Evolutionary conservation across 2,113 vertebrate genomes (phyloP), one percentile per base, ranked within the genome.

Genomic region (Orthonyx spaldingii): DNA sequence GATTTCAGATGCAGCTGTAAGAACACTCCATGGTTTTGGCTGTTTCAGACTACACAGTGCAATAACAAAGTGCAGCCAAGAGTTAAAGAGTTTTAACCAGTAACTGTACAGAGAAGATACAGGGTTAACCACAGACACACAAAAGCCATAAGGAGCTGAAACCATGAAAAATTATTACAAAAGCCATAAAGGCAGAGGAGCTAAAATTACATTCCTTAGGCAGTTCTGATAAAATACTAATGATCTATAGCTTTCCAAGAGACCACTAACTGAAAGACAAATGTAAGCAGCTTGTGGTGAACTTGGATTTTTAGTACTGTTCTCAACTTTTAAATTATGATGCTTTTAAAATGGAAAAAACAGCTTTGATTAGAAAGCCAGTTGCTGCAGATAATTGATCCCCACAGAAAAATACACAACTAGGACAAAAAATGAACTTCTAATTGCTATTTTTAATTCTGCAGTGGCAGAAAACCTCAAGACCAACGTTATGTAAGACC

Each of bases 381-480:
- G 50, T 86, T 74, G n/a, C 66, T 77, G 63, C 75, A 90, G 41
- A 72, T 92, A 93, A 94, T 74, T 86, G 71, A 96, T 79, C 68
- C 56, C 57, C 61, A 76, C 17, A 78, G 93, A 57, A 92, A 94
- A 85, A 90, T 60, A 12, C 42, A 69, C 75, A 94, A 86, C 82
- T 84, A 69, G 90, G 92, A 86, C 70, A 92, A 79, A 94, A 52
- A n/a, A 70, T 41, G 15, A 87, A 81, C 44, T 94, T 89, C 59
- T 84, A 79, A 87, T 75, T 76, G 81, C 91, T 94, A 71, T 94
- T 95, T 95, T 94, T 93, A 93, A 89, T 87, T 60, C 42, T 79
- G 75, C 88, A 94, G 75, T 55, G 42, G 50, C 70, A 90, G 50
- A 85, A 94, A 95, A 65, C 37, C 78, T 96, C 79, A 88, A 93